phyloP scores from a whole-genome alignment of 2,888 invertebrate species.

The Molorchus minor region DNA sequence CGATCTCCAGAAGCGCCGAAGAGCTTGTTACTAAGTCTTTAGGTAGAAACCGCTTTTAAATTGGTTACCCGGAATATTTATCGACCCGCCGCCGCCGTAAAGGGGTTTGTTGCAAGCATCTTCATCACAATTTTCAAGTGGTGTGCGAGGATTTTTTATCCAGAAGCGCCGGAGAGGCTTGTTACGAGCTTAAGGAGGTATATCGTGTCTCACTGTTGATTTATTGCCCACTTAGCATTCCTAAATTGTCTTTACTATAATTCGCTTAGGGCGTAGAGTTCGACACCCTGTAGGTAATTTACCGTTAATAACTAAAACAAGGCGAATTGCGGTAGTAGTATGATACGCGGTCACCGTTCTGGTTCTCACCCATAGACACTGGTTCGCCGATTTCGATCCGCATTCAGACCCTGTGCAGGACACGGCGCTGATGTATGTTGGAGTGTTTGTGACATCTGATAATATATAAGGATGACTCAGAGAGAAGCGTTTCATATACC shows the following conservation, averaged over 20 bases:
- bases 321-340: too few species aligned
- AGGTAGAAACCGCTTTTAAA: too few species aligned
- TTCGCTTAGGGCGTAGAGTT: background rate
- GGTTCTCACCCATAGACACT: slow-evolving; percentile 35
- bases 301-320: too few species aligned
- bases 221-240: background rate
- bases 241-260: background rate
- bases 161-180: background rate
- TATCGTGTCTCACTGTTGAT: background rate
- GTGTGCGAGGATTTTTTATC: too few species aligned
- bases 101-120: too few species aligned
- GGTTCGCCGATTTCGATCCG: slow-evolving; percentile 24
- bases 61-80: too few species aligned
- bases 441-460: slow-evolving; percentile 53
- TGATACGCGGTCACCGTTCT: slow-evolving; percentile 21
- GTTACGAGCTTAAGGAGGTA: background rate
- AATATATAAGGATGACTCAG: slow-evolving; percentile 57
- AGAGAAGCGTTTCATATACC: slow-evolving; percentile 23
- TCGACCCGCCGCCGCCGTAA: too few species aligned
- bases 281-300: background rate
- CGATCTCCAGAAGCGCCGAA: too few species aligned
- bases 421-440: slow-evolving; percentile 52
- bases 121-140: too few species aligned
- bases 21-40: too few species aligned
- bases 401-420: slow-evolving; percentile 38